Evolutionary conservation across 2,888 invertebrate genomes (phyloP), one percentile per base, ranked within the genome.

Genomic region (Calliphora vomitoria): DNA sequence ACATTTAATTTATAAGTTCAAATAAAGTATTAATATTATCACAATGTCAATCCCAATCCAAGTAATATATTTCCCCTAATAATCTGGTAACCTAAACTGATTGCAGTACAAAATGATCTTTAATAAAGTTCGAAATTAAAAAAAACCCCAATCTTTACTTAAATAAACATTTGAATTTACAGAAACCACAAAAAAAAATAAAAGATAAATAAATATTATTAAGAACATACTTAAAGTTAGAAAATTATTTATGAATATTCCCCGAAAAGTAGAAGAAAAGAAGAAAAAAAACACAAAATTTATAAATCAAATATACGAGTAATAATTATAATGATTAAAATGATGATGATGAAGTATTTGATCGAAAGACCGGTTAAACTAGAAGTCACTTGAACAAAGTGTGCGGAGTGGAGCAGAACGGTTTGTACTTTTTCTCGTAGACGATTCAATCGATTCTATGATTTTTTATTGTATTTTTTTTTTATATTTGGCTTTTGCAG

Each of bases 341-440:
- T 18, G 64, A 64, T 81, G 80, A 72, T 64, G 53, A 44, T 64
- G 15, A 64, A 72, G 25, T 71, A 41, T 31, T 25, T 44, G 25
- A 47, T 58, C 72, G 55, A 66, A 75, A 78, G 60, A 84, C 87
- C 87, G 84, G 87, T 87, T 84, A 53, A 20, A 76, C 82, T 64
- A 78, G 83, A 81, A 83, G 44, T 53, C 58, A 58, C 53, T 71
- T 71, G 35, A 64, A 64, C 47, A 64, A 80, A 79, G 50, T 75
- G 31, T 58, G 79, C 79, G 41, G 64, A 58, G 80, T 71, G 75
- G 58, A 75, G 80, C 71, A 41, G 13, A 78, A 47, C 47, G 15
- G 13, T 55, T 82, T 31, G 68, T 75, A 41, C 20, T 71, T 38
- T 38, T 55, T 66, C 72, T 71, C 20, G 64, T 58, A 60, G 47